phyloP scores from a whole-genome alignment of 1,140 invertebrate genomes.

The Rhynchophorus ferrugineus region DNA sequence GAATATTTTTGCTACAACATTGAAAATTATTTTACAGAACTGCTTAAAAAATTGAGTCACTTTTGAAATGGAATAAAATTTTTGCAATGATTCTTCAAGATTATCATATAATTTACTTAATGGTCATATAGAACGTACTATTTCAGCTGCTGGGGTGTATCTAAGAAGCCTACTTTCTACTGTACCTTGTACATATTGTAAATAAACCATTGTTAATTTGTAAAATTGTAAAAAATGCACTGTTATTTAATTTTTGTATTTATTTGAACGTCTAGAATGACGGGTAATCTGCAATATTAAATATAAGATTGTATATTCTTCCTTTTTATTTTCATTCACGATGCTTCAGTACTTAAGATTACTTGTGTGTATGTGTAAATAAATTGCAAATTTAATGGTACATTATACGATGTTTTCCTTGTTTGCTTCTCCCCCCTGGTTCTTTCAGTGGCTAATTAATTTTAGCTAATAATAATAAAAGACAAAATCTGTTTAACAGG shows the following conservation, averaged over 20 bases:
- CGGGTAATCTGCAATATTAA: conserved; percentile 19
- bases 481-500: too few species aligned
- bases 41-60: too few species aligned
- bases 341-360: conserved; percentile 32
- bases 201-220: conserved; percentile 7
- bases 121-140: not conserved
- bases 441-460: too few species aligned
- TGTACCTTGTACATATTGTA: conserved; percentile 2
- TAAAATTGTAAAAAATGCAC: conserved; percentile 7
- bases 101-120: not conserved
- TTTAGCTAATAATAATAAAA: too few species aligned
- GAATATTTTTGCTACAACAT: too few species aligned
- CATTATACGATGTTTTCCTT: not conserved
- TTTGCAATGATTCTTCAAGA: not conserved
- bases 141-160: not conserved
- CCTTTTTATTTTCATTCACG: conserved; percentile 25
- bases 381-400: conserved; percentile 18
- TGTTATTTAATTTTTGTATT: conserved; percentile 17
- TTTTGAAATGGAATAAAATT: too few species aligned
- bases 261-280: conserved; percentile 14
- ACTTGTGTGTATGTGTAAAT: conserved; percentile 31
- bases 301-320: conserved; percentile 15
- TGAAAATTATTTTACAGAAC: too few species aligned
- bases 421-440: not conserved
- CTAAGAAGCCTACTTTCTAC: not conserved